These are phyloP conservation scores for Steinernema scapterisci DNA, from an alignment of 2,888 invertebrate genomes.

Conservation along the genomic window DNA sequence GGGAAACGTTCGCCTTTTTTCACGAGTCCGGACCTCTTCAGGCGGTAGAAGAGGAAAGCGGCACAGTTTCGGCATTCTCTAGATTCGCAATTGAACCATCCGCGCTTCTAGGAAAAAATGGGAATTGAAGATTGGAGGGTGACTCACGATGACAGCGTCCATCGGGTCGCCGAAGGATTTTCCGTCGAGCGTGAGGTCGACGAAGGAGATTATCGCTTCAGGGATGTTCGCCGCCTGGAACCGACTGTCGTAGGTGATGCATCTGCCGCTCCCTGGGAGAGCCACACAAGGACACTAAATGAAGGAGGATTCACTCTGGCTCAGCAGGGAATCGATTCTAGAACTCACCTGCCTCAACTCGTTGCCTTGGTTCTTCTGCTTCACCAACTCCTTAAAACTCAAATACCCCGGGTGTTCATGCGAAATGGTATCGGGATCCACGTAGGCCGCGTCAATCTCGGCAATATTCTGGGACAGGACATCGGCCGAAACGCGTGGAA, in stretches of 20 bases:
- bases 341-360: conserved; percentile 52
- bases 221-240: conserved; percentile 55
- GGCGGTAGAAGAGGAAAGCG: conserved; percentile 50
- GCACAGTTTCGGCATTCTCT: conserved; percentile 61
- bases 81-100: conserved; percentile 51
- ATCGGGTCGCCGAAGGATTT: conserved; percentile 19
- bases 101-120: conserved; percentile 44
- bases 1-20: conserved; percentile 37
- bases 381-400: conserved; percentile 43
- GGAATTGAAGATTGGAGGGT: conserved; percentile 13
- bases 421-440: conserved; percentile 12
- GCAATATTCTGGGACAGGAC: conserved; percentile 9
- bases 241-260: conserved; percentile 62
- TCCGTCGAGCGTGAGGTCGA: conserved; percentile 49
- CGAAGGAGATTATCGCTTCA: conserved; percentile 64
- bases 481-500: neutral
- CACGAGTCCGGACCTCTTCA: conserved; percentile 54
- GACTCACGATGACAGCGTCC: conserved; percentile 49
- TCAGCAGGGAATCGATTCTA: too few species aligned
- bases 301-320: too few species aligned
- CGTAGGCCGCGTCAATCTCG: neutral
- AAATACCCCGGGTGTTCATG: conserved; percentile 23
- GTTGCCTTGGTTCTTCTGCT: conserved; percentile 55
- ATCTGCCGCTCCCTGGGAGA: conserved; percentile 56
- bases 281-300: conserved; percentile 64